phyloP scores from a whole-genome alignment of 2,888 invertebrate species.

The Osmoderma eremita region DNA sequence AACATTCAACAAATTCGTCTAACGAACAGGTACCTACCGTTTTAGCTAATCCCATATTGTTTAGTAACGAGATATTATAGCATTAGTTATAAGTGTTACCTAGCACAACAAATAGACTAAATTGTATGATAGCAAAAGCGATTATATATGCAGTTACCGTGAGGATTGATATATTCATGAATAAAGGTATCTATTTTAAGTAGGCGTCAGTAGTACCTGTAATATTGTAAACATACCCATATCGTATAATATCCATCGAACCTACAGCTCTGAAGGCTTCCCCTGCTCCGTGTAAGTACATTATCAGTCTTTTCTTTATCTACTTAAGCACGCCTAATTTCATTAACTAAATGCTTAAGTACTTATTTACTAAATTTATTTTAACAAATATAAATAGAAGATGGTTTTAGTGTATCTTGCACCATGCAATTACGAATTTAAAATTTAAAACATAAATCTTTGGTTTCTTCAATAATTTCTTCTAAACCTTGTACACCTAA shows the following conservation, averaged over 20 bases:
- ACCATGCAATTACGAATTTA: slow-evolving; percentile 31
- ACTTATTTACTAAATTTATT: slow-evolving; percentile 26
- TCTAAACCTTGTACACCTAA: slow-evolving; percentile 29
- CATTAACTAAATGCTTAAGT: slow-evolving; percentile 34
- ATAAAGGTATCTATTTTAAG: not conserved
- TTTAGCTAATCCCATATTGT: too few species aligned
- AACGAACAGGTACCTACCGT: slow-evolving; percentile 9
- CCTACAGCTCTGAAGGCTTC: slow-evolving; percentile 25
- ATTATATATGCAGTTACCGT: too few species aligned
- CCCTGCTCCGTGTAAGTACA: slow-evolving; percentile 39
- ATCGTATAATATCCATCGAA: slow-evolving; percentile 15
- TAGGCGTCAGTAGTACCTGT: not conserved
- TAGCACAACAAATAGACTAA: too few species aligned
- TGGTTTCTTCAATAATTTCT: slow-evolving; percentile 41
- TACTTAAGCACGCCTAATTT: slow-evolving; percentile 29
- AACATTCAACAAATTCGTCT: slow-evolving; percentile 29
- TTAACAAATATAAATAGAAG: slow-evolving; percentile 13
- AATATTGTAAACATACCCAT: slow-evolving; percentile 14
- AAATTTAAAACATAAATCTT: slow-evolving; percentile 37
- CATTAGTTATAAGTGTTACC: too few species aligned
- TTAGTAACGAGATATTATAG: too few species aligned
- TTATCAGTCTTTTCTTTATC: slow-evolving; percentile 40
- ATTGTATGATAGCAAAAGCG: too few species aligned
- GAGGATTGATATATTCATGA: not conserved
- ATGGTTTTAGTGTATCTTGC: slow-evolving; percentile 17